Conservation (phyloP, 1,140 invertebrate species). For the Pseudomyrmex concolor region DNA sequence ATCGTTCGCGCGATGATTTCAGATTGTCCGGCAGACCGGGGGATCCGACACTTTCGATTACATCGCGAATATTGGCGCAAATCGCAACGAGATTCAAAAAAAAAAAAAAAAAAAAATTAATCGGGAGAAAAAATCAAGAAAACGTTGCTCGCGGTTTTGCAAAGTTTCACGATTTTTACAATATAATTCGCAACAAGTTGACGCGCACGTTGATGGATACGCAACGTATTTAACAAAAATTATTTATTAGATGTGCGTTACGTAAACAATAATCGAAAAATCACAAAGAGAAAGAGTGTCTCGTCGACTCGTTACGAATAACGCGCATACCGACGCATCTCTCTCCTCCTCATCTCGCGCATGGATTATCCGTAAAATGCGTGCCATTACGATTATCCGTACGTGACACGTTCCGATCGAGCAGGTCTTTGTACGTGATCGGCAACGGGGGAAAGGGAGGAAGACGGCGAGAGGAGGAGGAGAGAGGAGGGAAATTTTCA, state of each 20-base stretch:
- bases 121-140: not conserved
- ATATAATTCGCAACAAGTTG: not conserved
- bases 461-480: not conserved
- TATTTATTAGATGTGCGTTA: not conserved
- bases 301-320: constrained; percentile 33
- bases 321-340: constrained; percentile 62
- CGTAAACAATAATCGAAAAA: constrained; percentile 22
- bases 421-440: constrained; percentile 70
- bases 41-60: constrained; percentile 51
- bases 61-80: not conserved
- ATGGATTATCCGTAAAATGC: constrained; percentile 71
- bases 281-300: not conserved
- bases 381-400: constrained; percentile 72
- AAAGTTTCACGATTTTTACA: not conserved
- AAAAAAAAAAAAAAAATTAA: too few species aligned
- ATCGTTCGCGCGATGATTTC: constrained; percentile 60
- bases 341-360: constrained; percentile 33
- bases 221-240: too few species aligned
- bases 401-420: constrained; percentile 69
- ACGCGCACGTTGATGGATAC: too few species aligned
- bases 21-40: constrained; percentile 27
- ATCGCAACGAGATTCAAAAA: constrained; percentile 29
- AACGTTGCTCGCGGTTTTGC: too few species aligned
- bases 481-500: constrained; percentile 32
- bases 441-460: constrained; percentile 26